These are phyloP conservation scores for Pelagia noctiluca DNA, from an alignment of 30 jellyfish, hydroid and myxozoan genomes.

Conservation along the genomic window DNA sequence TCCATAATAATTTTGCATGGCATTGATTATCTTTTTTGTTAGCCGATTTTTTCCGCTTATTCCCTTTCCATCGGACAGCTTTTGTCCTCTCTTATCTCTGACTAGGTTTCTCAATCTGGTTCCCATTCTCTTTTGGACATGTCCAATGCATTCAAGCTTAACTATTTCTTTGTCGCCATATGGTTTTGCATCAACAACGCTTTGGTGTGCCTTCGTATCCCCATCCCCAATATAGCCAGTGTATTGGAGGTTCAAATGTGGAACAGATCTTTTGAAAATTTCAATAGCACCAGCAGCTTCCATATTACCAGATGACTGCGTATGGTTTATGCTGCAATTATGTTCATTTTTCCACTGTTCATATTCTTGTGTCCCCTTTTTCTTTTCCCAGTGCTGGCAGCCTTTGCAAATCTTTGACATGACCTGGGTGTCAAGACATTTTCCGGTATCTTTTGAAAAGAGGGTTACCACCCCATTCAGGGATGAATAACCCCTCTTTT, in stretches of 20 bases:
- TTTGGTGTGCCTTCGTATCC: neutral
- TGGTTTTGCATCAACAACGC: neutral
- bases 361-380: neutral
- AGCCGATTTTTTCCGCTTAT: neutral
- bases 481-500: neutral
- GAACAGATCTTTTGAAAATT: neutral
- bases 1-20: conserved; percentile 51
- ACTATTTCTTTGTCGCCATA: neutral
- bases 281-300: neutral
- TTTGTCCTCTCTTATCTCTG: neutral
- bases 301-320: neutral
- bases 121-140: too few species aligned
- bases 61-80: neutral
- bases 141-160: neutral
- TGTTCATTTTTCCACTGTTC: neutral
- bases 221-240: neutral
- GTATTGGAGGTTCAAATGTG: neutral
- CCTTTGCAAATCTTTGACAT: neutral
- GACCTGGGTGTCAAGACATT: neutral
- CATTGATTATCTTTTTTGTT: conserved; percentile 22
- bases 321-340: neutral
- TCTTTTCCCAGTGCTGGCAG: neutral
- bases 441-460: neutral
- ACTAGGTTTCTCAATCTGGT: neutral
- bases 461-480: neutral